Conservation (phyloP, 2,888 invertebrate species). For the Drosophila siamana region DNA sequence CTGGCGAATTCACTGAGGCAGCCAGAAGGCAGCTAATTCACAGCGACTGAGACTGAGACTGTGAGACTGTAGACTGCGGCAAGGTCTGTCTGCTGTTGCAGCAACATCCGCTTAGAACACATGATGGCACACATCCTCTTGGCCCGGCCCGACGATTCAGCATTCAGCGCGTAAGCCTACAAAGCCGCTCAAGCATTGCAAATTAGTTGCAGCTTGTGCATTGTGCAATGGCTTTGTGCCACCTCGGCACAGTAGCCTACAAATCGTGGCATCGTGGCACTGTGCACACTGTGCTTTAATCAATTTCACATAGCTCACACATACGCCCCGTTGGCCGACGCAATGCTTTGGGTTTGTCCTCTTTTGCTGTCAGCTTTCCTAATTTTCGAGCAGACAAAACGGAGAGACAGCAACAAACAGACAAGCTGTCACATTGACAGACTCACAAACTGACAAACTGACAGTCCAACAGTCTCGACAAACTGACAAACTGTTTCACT, state of each 20-base stretch:
- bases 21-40: conserved; percentile 16
- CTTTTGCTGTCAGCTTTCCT: conserved; percentile 67
- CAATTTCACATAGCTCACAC: conserved; percentile 61
- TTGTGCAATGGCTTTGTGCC: conserved; percentile 48
- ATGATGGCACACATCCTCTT: conserved; percentile 60
- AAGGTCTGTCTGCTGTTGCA: conserved; percentile 12
- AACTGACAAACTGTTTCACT: conserved; percentile 56
- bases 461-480: conserved; percentile 28
- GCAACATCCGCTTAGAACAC: conserved; percentile 57
- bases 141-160: too few species aligned
- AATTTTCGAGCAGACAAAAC: conserved; percentile 36
- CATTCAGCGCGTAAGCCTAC: conserved; percentile 53
- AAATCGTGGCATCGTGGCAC: conserved; percentile 41
- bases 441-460: conserved; percentile 22
- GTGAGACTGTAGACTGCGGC: too few species aligned
- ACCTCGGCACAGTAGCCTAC: conserved; percentile 60
- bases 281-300: conserved; percentile 56
- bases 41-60: neutral
- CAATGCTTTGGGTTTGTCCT: conserved; percentile 31
- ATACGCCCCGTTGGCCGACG: conserved; percentile 56
- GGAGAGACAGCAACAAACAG: neutral
- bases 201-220: conserved; percentile 58
- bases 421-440: conserved; percentile 10
- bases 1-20: neutral
- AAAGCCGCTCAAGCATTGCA: conserved; percentile 75